Evolutionary conservation across 2,888 invertebrate genomes (phyloP), one percentile per base, ranked within the genome.

Genomic region (Brachyptera risi): DNA sequence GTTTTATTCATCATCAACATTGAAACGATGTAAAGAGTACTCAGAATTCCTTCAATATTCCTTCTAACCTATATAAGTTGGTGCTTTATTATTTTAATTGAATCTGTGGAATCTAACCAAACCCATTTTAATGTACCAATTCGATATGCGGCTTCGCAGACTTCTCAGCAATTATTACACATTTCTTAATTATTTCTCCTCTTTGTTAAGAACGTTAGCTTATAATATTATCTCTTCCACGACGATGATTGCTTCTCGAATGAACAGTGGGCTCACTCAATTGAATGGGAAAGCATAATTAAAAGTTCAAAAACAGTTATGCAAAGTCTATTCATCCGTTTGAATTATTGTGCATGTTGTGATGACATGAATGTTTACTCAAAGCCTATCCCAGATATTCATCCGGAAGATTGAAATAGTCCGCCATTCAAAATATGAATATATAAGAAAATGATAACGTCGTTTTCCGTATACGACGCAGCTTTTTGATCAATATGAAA

Each of bases 231-330:
- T 47, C 47, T 47, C 24, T 24, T 42, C 47, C 24, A 21, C 17
- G 42, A 40, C 47, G 47, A 47, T 23, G 47, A 47, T 47, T 47
- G 47, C 47, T 23, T 47, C 47, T 47, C 23, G 47, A 47, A 47
- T 47, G 21, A 24, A 21, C 47, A 23, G 23, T 21, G n/a, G n/a
- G n/a, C n/a, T 47, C 47, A n/a, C n/a, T 21, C 47, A 47, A 47
- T 47, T 47, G 23, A 47, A 47, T 47, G 47, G 24, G 47, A 21
- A 24, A 7, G 23, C 23, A 42, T 42, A 47, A 47, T 47, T 47
- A 47, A 47, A 47, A 47, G 47, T 47, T 47, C 47, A 47, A 47
- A n/a, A n/a, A 47, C 47, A 23, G 47, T 47, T 47, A 2, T 47
- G 24, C 24, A 21, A 21, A 24, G 24, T 21, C 47, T 47, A 23